Base-by-base conservation (phyloP, 2,113 vertebrate genomes). In the Gadus chalcogrammus region DNA sequence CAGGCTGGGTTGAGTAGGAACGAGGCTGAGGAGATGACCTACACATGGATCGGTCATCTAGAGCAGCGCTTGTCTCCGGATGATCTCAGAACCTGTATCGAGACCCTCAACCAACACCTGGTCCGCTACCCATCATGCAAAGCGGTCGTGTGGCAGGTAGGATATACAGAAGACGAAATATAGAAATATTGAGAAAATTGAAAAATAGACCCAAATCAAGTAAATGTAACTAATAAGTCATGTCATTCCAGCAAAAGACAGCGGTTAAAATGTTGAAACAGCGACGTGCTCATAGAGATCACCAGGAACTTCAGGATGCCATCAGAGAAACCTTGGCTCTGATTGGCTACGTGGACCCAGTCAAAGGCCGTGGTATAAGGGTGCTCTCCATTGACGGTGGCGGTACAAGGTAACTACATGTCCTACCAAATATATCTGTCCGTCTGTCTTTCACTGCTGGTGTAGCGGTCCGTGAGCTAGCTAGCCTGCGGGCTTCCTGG, bases 301-400 rank as follows among this genome's bases (percentile, higher is more conserved):
- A 88, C 67, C 71, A 74, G 55, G 53, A 27, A n/a, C 82, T 91
- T 48, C 90, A 91, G 78, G 78, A 64, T 38, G 75, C 84, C 16
- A 65, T 92, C 8, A 85, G 88, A 74, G 90, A 93, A 83, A 79
- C 77, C 16, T 73, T 92, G 24, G 91, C 91, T 69, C 79, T 91
- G 12, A 90, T 93, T 28, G 92, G 92, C 28, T 90, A 90, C 12
- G 76, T 84, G 8, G 88, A 91, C 74, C 85, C 89, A 8, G 87
- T 90, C 66, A 91, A 87, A 85, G 90, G 91, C 13, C 68, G 35
- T 12, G 91, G 92, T 42, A 87, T 93, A 27, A 82, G 87, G 75
- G 87, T 93, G 22, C 89, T 93, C 6, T 92, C 91, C 48, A 91
- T 93, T 35, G 91, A 92, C 75, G 90, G 90, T 15, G 91, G 91